phyloP scores from a whole-genome alignment of 2,888 invertebrate species.

The Nymphalis polychloros region DNA sequence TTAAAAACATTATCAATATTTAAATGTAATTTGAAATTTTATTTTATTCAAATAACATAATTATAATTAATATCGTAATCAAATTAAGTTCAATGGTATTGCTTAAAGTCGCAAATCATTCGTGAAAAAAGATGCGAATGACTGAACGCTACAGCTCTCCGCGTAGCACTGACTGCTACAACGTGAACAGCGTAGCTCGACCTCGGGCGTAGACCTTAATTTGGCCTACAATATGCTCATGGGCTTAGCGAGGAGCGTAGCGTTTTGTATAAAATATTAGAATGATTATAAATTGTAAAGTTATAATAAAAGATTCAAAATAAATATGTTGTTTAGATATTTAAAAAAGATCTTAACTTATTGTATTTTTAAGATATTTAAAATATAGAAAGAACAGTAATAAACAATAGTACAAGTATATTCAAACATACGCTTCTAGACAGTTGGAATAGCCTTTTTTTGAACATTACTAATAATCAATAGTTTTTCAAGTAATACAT shows the following conservation, averaged over 20 bases:
- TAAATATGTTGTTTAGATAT: too few relatives aligned
- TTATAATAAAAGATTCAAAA: not conserved
- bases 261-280: slow-evolving; percentile 28
- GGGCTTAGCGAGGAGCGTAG: slow-evolving; percentile 44
- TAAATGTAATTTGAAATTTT: too few relatives aligned
- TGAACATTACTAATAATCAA: too few relatives aligned
- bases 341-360: not conserved
- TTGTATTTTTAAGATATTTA: too few relatives aligned
- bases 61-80: too few relatives aligned
- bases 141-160: slow-evolving; percentile 12
- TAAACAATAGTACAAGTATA: too few relatives aligned
- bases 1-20: too few relatives aligned
- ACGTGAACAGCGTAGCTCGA: slow-evolving; percentile 35
- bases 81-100: not conserved
- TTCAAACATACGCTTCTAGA: too few relatives aligned
- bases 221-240: slow-evolving; percentile 31
- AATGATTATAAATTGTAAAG: not conserved
- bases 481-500: too few relatives aligned
- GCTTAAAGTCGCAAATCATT: slow-evolving; percentile 10
- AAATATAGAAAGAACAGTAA: too few relatives aligned
- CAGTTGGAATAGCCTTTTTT: too few relatives aligned
- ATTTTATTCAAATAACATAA: too few relatives aligned
- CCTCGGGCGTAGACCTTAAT: slow-evolving; percentile 45
- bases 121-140: not conserved
- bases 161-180: slow-evolving; percentile 29